Evolutionary conservation across 2,797 vertebrate species (phyloP).

Genomic region (Falco novaeseelandiae): DNA sequence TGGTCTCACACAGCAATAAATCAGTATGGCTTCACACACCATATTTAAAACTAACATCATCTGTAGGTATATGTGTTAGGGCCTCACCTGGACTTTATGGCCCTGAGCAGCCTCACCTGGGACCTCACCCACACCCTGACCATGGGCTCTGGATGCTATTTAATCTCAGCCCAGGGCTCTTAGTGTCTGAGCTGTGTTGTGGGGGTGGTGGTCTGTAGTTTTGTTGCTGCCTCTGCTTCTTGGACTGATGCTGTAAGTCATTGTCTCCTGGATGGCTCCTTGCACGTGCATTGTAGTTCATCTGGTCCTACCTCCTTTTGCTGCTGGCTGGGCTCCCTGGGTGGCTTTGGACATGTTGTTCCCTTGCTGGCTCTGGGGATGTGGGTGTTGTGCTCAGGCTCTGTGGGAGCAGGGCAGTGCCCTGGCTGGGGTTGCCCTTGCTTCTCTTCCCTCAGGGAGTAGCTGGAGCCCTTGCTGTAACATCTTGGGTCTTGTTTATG

Average conservation of each 20-base stretch:
- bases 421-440: too few species aligned
- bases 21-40: accelerated
- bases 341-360: background rate
- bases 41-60: background rate
- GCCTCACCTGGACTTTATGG: background rate
- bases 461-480: background rate
- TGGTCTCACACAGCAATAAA: background rate
- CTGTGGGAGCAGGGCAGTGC: too few species aligned
- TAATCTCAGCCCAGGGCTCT: background rate
- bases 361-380: background rate
- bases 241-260: too few species aligned
- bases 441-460: background rate
- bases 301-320: background rate
- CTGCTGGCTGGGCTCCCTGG: background rate
- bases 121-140: background rate
- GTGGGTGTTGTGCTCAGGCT: background rate
- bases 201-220: accelerated
- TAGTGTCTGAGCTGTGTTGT: accelerated
- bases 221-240: accelerated
- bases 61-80: background rate
- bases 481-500: background rate
- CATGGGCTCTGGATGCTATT: background rate
- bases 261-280: accelerated
- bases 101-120: background rate
- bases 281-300: accelerated